phyloP scores from a whole-genome alignment of 2,113 vertebrate genomes.

The Psammodynastes pulverulentus region DNA sequence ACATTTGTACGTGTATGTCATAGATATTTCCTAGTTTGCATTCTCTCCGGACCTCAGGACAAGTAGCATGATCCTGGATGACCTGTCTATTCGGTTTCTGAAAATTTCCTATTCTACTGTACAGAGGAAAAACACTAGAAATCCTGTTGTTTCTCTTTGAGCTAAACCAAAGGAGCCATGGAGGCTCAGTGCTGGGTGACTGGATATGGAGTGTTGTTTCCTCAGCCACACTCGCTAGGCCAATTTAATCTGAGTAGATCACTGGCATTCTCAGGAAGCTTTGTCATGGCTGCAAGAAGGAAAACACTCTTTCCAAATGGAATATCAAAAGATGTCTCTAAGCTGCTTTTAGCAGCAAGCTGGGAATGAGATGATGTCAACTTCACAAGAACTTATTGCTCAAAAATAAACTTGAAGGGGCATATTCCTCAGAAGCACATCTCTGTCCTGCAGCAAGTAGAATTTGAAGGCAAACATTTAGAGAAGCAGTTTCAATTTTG shows the following conservation, averaged over 20 bases:
- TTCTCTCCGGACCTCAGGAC: background rate
- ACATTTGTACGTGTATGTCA: background rate
- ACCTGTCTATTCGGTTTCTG: background rate
- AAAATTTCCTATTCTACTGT: background rate
- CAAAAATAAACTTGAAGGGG: background rate
- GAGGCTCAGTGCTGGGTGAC: background rate
- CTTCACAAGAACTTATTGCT: background rate
- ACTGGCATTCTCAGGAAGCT: background rate
- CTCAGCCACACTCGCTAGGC: background rate
- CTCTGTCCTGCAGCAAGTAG: background rate
- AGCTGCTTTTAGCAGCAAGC: background rate
- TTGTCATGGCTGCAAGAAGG: background rate
- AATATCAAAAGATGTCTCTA: background rate
- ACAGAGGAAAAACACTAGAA: background rate
- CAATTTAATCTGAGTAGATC: background rate
- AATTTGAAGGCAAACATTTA: background rate
- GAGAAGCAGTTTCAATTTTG: background rate
- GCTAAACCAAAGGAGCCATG: background rate
- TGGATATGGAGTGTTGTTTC: background rate
- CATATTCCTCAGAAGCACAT: background rate
- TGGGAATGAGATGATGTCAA: background rate
- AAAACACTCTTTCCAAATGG: background rate
- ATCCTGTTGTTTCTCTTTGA: background rate
- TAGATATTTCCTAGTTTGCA: background rate
- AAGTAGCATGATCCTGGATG: background rate